Evolutionary conservation across 2,113 vertebrate species (phyloP).

Genomic region (Hippocampus mohnikei): DNA sequence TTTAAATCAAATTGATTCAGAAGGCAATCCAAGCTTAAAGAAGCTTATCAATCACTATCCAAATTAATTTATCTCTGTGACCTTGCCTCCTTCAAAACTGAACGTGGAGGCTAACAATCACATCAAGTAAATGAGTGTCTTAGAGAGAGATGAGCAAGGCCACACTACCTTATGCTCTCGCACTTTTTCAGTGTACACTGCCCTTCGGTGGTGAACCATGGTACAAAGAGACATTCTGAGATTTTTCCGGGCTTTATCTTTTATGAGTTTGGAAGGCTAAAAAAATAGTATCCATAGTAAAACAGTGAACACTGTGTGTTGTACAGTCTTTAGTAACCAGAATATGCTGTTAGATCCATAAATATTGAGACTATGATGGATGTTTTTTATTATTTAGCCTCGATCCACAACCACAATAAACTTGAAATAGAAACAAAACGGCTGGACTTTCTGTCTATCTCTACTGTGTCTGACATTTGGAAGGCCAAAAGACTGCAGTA

Average conservation of each 20-base stretch:
- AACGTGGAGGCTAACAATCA: background rate
- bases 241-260: background rate
- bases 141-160: background rate
- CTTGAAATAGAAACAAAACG: too few relatives aligned
- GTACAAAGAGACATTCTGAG: background rate
- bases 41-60: background rate
- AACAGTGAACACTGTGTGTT: background rate
- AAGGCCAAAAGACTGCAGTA: too few relatives aligned
- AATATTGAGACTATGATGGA: too few relatives aligned
- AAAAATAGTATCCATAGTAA: too few relatives aligned
- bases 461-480: too few relatives aligned
- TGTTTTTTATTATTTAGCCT: too few relatives aligned
- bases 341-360: too few relatives aligned
- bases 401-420: too few relatives aligned
- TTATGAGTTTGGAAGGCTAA: background rate
- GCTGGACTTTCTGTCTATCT: too few relatives aligned
- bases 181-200: conserved; percentile 14
- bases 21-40: background rate
- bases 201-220: conserved; percentile 11
- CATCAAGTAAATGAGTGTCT: conserved; percentile 2
- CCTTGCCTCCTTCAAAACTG: background rate
- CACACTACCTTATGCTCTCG: background rate
- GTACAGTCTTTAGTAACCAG: background rate
- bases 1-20: background rate
- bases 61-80: conserved; percentile 4